phyloP scores from a whole-genome alignment of 2,797 vertebrate species.

The Florisuga fusca region DNA sequence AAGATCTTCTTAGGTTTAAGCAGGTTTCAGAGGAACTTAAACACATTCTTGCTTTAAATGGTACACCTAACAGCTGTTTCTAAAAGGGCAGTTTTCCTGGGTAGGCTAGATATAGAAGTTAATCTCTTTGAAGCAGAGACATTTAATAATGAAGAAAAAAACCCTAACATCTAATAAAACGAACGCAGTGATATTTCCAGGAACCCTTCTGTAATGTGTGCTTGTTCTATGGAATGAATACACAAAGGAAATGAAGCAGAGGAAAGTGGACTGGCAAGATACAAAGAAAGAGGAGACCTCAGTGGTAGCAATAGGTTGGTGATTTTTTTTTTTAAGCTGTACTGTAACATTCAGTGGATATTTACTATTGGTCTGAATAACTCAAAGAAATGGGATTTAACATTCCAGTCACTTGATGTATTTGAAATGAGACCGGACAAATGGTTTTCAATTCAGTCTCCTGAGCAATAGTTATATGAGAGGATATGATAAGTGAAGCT shows the following conservation, averaged over 20 bases:
- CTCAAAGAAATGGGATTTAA: neutral
- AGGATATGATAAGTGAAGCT: neutral
- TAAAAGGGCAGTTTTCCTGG: neutral
- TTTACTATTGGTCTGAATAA: neutral
- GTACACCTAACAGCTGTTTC: neutral
- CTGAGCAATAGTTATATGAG: neutral
- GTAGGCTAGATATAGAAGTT: neutral
- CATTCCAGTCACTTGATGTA: neutral
- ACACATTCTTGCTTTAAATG: neutral
- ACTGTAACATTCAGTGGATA: rapidly evolving
- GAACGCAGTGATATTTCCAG: neutral
- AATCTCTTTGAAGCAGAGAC: neutral
- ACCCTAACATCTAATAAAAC: neutral
- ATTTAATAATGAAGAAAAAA: neutral
- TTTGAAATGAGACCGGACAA: neutral
- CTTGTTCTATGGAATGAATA: neutral
- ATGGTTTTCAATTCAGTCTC: neutral
- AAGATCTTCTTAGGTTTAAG: neutral
- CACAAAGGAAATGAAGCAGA: neutral
- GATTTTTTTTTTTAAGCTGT: neutral
- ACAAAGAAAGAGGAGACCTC: neutral
- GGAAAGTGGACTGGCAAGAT: neutral
- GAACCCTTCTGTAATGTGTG: neutral
- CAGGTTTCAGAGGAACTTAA: neutral
- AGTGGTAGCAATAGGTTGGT: neutral